Evolutionary conservation across 1,140 invertebrate species (phyloP), one percentile per base, ranked within the genome.

Genomic region (Lineus longissimus): DNA sequence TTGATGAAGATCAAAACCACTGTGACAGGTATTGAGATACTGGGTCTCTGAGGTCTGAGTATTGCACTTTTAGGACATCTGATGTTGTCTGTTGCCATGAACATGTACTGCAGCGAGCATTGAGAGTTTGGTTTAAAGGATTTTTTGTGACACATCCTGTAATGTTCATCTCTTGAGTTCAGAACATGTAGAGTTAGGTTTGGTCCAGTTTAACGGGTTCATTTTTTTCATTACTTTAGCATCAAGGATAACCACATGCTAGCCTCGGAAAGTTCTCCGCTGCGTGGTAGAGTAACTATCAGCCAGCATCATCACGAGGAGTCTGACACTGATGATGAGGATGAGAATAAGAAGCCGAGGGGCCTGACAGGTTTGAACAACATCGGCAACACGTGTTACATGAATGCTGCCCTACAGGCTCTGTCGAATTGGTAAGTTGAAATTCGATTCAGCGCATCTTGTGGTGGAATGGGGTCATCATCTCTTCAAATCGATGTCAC

Each of bases 341-440:
- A 86, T 72, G 85, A 85, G 22, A 77, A 74, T 59, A 58, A 71
- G n/a, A 81, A 81, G 74, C 82, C 82, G 4, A 78, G 76, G 76
- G 82, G 91, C 64, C 82, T 94, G 19, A 89, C 92, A 45, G 93
- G 94, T 0, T 83, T 96, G 0, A 89, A 92, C 73, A 96, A 96
- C 80, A 87, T 95, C 66, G 95, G 95, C 40, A 97, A 97, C 78
- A 97, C 95, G 0, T 97, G 95, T 78, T 98, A 96, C 76, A 94
- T 98, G 92, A 98, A 98, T 83, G 89, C 95, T 22, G 95, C 95
- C 0, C 78, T 98, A 7, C 95, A 99, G 81, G 93, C 94, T 0
- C 84, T 98, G 7, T 93, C 92, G 64, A 96, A 98, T 82, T 91
- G 94, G 33, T 83, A 70, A 71, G 68, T 65, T 4, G 6, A 36